Base-by-base conservation (phyloP, 2,113 vertebrate genomes). In the Morone chrysops region DNA sequence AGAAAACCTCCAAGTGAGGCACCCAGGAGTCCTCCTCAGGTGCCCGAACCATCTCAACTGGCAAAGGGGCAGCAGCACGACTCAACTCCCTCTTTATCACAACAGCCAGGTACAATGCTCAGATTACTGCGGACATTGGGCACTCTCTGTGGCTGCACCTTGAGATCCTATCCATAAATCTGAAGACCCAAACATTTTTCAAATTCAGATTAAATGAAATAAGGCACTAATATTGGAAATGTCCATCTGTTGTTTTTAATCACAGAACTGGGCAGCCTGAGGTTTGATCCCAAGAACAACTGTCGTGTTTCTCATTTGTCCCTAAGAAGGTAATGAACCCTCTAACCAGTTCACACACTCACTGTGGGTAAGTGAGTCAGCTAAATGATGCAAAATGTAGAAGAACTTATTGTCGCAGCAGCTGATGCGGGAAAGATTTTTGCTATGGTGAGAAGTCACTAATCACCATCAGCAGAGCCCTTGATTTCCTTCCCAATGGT, bases 401-500 rank as follows among this genome's bases (percentile, higher is more conserved):
- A 53, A 17, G 54, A 59, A 31, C 25, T 61, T 20, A 38, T 0
- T 73, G 20, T 25, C 53, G 63, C 12, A 70, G 51, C 3, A 50
- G 60, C 70, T 75, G 47, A 76, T 65, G 65, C 7, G 4, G 18
- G 36, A 4, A 62, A 45, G 31, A 65, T 66, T 53, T 77, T 74
- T 61, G 48, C 74, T 78, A 60, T n/a, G 43, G 51, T 62, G 47
- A 53, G 62, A 71, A 75, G 73, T 57, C 63, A 78, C 72, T 54
- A 78, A 89, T 86, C 72, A 80, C n/a, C 56, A 78, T 69, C 54
- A 60, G 47, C 72, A 67, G 38, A 69, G 57, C 12, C 60, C 81
- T 71, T 76, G 60, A 75, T 75, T 84, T 65, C 25, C 48, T 73
- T 68, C 61, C 70, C 81, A 36, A 43, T 56, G 8, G n/a, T n/a